Evolutionary conservation across 1,140 invertebrate genomes (phyloP).

Genomic region (Papilio polytes): DNA sequence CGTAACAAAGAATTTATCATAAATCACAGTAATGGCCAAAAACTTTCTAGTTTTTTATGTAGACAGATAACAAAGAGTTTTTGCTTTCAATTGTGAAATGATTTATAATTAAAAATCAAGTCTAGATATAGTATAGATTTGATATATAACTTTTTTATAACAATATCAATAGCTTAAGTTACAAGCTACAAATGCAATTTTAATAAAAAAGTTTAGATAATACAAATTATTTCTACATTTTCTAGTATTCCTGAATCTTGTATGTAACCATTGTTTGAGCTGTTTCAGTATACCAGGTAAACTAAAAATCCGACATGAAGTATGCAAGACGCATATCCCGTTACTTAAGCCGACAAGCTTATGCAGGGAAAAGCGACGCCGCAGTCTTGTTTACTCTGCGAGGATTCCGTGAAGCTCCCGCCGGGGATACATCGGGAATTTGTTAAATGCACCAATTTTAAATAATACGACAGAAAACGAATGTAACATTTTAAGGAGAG

Average conservation of each 20-base stretch:
- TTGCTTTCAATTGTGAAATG: neutral
- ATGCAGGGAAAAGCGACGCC: neutral
- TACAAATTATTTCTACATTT: neutral
- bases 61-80: neutral
- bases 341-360: constrained; percentile 33
- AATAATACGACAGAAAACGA: neutral
- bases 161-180: too few relatives aligned
- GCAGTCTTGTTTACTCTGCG: constrained; percentile 7
- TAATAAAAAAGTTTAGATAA: neutral
- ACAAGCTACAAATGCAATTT: too few relatives aligned
- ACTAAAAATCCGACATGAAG: neutral
- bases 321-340: constrained; percentile 15
- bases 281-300: neutral
- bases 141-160: too few relatives aligned
- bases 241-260: neutral
- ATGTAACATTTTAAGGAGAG: neutral
- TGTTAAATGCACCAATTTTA: constrained; percentile 14
- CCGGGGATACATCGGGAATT: constrained; percentile 4
- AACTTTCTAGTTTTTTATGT: neutral
- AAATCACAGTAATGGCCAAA: neutral
- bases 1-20: neutral
- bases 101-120: too few relatives aligned
- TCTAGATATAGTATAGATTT: too few relatives aligned
- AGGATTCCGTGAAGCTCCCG: neutral
- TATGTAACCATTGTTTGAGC: neutral